A percentile compares a stretch with the other conserved stretches of the same genome.
These are phyloP conservation scores for Thereva nobilitata DNA, from an alignment of 2,888 invertebrate genomes.

Conservation along the genomic window DNA sequence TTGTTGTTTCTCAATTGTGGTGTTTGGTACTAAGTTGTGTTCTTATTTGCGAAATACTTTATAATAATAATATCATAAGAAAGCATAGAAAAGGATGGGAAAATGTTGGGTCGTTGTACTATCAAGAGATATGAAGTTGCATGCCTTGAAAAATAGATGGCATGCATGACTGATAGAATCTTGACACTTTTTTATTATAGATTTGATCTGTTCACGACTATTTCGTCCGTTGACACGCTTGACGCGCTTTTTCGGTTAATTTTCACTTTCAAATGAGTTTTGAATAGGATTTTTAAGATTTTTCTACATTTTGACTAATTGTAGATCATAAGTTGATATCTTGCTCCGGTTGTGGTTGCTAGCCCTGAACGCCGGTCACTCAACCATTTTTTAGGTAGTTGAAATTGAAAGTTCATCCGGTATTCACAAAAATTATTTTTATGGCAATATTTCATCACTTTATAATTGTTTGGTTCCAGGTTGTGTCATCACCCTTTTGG, in stretches of 20 bases:
- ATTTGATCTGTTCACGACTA: slow-evolving; percentile 12
- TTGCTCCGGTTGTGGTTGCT: not conserved
- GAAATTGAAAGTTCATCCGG: slow-evolving; percentile 15
- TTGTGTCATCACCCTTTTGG: too few relatives aligned
- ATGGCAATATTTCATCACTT: too few relatives aligned
- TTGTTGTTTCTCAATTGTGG: not conserved
- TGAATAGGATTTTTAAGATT: slow-evolving; percentile 3
- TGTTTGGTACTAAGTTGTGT: not conserved
- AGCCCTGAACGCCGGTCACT: slow-evolving; percentile 1
- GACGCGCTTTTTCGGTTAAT: slow-evolving; percentile 1
- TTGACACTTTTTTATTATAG: not conserved
- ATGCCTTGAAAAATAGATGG: not conserved
- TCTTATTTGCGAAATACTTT: not conserved
- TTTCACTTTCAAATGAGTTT: slow-evolving; percentile 12
- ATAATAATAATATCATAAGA: too few relatives aligned
- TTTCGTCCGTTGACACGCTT: slow-evolving; percentile 17
- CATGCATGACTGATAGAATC: too few relatives aligned
- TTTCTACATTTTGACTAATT: slow-evolving; percentile 2
- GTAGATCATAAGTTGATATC: not conserved
- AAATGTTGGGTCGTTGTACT: too few relatives aligned
- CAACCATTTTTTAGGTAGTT: not conserved
- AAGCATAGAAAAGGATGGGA: too few relatives aligned
- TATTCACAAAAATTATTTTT: not conserved
- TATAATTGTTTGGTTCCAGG: too few relatives aligned
- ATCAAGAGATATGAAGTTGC: not conserved